phyloP scores from a whole-genome alignment of 1,140 invertebrate species.

The Zaprionus inermis region DNA sequence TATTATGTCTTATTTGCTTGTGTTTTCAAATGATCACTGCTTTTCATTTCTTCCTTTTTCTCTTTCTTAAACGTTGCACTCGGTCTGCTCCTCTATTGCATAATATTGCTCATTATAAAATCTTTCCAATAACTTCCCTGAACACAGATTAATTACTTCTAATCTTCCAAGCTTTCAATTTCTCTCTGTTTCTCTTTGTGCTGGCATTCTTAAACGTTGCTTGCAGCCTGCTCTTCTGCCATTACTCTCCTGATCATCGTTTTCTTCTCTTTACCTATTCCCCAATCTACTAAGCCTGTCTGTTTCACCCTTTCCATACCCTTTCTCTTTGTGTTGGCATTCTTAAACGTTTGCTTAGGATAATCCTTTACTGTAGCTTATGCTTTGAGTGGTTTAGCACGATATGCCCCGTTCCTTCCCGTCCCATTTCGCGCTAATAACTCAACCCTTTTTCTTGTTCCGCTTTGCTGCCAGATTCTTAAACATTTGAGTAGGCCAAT shows the following conservation, averaged over 20 bases:
- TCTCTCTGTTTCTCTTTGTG: neutral
- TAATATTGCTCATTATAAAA: no score
- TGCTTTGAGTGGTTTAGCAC: neutral
- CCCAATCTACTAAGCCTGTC: no score
- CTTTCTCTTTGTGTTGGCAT: no score
- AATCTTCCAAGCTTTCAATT: neutral
- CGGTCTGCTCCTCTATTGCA: no score
- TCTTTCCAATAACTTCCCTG: neutral
- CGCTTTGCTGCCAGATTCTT: slow-evolving; percentile 3
- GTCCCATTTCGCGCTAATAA: neutral
- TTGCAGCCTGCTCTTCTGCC: no score
- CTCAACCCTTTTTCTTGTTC: neutral
- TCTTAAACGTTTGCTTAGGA: neutral
- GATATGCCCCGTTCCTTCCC: neutral
- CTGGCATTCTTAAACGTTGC: neutral
- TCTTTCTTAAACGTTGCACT: no score
- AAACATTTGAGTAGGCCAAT: neutral
- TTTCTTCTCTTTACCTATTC: no score
- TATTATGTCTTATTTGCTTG: neutral
- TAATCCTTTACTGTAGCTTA: neutral
- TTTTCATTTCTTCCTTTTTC: no score
- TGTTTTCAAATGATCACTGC: no score
- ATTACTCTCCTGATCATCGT: no score
- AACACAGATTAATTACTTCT: neutral
- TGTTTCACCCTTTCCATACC: no score